phyloP scores from a whole-genome alignment of 2,888 invertebrate species.

The Nasonovia ribisnigri region DNA sequence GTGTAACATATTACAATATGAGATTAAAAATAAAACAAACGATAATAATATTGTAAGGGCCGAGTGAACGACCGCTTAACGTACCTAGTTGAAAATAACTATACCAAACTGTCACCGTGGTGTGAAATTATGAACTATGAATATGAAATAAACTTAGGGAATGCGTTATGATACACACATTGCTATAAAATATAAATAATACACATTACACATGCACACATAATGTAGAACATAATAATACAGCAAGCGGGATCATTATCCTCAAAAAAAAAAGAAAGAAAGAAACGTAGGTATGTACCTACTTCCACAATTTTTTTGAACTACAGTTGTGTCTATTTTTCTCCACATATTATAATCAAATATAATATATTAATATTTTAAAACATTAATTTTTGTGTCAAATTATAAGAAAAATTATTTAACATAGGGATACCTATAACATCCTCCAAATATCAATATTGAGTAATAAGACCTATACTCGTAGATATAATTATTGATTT shows the following conservation, averaged over 20 bases:
- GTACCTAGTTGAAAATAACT: conserved; percentile 34
- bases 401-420: neutral
- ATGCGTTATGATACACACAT: neutral
- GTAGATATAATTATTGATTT: no score
- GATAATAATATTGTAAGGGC: conserved; percentile 24
- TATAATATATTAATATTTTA: neutral
- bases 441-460: no score
- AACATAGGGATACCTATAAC: neutral
- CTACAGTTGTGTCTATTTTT: neutral
- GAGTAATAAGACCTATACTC: no score
- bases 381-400: neutral
- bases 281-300: no score
- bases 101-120: neutral
- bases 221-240: no score
- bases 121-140: neutral
- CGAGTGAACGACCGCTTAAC: conserved; percentile 43
- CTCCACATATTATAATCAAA: neutral
- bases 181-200: neutral
- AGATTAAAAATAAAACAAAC: conserved; percentile 31
- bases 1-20: neutral
- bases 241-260: no score
- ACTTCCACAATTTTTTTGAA: neutral
- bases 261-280: no score
- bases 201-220: no score
- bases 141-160: neutral